Base-by-base conservation (phyloP, 2,888 invertebrate species). In the Apocheima hispidaria region DNA sequence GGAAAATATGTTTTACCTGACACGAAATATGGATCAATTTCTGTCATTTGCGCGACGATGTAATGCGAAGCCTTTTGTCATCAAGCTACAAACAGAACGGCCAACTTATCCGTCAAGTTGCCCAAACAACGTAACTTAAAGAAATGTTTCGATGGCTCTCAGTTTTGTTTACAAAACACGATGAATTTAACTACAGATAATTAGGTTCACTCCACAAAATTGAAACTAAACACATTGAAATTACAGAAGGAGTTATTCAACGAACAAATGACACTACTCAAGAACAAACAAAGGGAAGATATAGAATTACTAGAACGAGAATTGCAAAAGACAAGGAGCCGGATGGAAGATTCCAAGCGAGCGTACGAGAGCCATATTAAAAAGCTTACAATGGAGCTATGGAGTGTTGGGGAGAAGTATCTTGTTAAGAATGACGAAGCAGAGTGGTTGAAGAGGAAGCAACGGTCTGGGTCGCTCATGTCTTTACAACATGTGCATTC, bases 321-420 rank as follows among this genome's bases (percentile, higher is more conserved):
- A 57, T 83, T 94, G 63, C 78, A 85, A n/a, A 93, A 90, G 41
- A 93, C 94, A 18, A 88, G 93, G 44, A 92, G 93, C n/a, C 94
- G 94, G 48, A 70, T 90, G 63, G 82, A 81, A 52, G 83, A 82
- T 64, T 82, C 86, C 7, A 85, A 86, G 61, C 72, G 75, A 33
- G 83, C 79, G 3, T 92, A 89, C 69, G 90, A 87, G 79, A 82
- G 82, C 60, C 93, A 86, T 72, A 92, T 88, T 21, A 77, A 82
- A 16, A 74, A 87, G 71, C 74, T 95, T 51, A 94, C 93, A 7
- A 87, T 92, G 0, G 94, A 95, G 72, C 82, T 94, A 60, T 95
- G 95, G 95, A 90, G 84, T 35, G 92, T 95, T 0, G 94, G 94
- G 0, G 95, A 95, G 78, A 94, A 94, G 77, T 91, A 94, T 63